These are phyloP conservation scores for Leucosticte australis DNA, from an alignment of 2,113 vertebrate genomes.

Conservation along the genomic window DNA sequence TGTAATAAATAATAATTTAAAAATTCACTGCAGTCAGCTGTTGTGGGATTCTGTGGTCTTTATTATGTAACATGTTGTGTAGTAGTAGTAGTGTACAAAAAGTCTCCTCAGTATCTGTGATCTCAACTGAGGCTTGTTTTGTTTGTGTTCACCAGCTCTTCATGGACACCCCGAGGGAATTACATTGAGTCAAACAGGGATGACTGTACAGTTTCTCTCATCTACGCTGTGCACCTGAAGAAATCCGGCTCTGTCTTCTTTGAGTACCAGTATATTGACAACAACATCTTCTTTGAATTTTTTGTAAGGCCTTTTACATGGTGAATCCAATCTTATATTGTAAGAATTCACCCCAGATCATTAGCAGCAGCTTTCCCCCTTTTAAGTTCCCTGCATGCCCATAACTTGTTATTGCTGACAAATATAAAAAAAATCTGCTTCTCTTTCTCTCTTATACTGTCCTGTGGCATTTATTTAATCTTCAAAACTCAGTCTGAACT, in stretches of 20 bases:
- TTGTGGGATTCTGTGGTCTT: background rate
- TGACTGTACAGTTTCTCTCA: slow-evolving; percentile 94
- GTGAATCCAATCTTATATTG: background rate
- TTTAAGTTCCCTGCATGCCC: background rate
- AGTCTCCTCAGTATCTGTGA: background rate
- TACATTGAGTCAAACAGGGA: slow-evolving; percentile 96
- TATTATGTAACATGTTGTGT: background rate
- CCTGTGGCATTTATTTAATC: background rate
- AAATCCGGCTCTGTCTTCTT: slow-evolving; percentile 92
- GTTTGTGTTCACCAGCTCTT: slow-evolving; percentile 77
- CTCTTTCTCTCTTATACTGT: background rate
- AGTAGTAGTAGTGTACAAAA: background rate
- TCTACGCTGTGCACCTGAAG: slow-evolving; percentile 96
- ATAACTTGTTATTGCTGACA: background rate
- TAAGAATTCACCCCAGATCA: background rate
- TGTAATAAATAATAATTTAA: background rate
- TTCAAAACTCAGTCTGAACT: background rate
- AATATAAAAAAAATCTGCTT: background rate
- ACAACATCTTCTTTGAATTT: slow-evolving; percentile 96
- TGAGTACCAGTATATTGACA: slow-evolving; percentile 96
- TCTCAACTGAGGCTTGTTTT: background rate
- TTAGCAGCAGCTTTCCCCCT: background rate
- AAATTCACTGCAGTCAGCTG: background rate
- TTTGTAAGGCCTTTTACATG: slow-evolving; percentile 85
- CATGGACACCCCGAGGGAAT: slow-evolving; percentile 89